These are phyloP conservation scores for Orthonevra nobilis DNA, from an alignment of 2,888 invertebrate species.

Conservation along the genomic window DNA sequence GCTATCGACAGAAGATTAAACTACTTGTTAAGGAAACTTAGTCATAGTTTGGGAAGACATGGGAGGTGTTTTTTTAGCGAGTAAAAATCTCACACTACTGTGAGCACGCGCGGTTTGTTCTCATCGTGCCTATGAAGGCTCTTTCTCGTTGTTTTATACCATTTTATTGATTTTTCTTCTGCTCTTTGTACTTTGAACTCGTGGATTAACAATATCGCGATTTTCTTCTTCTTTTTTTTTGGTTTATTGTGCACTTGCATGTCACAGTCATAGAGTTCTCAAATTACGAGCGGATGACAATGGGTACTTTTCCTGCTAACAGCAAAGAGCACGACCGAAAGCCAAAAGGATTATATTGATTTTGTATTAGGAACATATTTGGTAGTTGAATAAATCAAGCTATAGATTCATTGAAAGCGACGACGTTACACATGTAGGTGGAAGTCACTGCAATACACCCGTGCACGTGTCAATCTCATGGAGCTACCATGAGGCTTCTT, in stretches of 20 bases:
- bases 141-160: too few species aligned
- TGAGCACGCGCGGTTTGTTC: too few species aligned
- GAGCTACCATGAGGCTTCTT: constrained; percentile 17
- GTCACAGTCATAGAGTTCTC: constrained; percentile 28
- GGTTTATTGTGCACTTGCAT: constrained; percentile 11
- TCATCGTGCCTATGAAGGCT: neutral
- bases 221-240: neutral
- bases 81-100: too few species aligned
- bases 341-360: constrained; percentile 50
- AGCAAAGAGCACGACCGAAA: neutral
- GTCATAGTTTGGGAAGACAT: too few species aligned
- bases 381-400: constrained; percentile 50
- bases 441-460: neutral
- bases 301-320: neutral
- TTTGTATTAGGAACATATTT: constrained; percentile 53
- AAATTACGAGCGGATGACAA: constrained; percentile 33
- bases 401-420: constrained; percentile 31
- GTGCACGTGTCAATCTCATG: constrained; percentile 14
- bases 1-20: too few species aligned
- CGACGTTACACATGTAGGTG: neutral
- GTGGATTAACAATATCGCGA: neutral
- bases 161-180: constrained; percentile 12
- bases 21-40: too few species aligned
- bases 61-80: too few species aligned
- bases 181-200: neutral